Evolutionary conservation across 2,888 invertebrate genomes (phyloP), one percentile per base, ranked within the genome.

Genomic region (Luffia ferchaultella): DNA sequence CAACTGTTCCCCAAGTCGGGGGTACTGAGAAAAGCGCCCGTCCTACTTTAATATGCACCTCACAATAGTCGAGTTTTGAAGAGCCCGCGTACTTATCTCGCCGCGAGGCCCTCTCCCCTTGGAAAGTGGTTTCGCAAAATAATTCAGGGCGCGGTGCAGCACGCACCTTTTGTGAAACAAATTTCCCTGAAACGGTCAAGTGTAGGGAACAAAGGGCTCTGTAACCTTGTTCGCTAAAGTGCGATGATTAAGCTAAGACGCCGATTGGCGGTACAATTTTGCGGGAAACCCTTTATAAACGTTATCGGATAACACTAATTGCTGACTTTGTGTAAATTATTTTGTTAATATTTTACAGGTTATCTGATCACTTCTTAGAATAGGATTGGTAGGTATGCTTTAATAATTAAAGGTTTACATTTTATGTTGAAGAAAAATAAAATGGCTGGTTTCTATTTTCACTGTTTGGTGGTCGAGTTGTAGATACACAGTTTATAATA

Each of bases 1-100:
- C 73, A 73, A 68, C 63, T 61, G 65, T 40, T 45, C 16, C n/a
- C 49, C 16, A 45, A 67, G 67, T 70, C 30, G 30, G 30, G 30
- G 30, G 30, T 7, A 69, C 62, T 65, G 66, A 73, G 74, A 74
- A 68, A 73, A 43, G 49, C 41, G 41, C 18, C 43, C 68, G 63
- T 58, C 62, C 61, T 68, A 66, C 65, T 75, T 78, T 76, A 77
- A 78, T 77, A 80, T 78, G 78, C 78, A 76, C 71, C 73, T 71
- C 70, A 75, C 79, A 78, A 77, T 78, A 67, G 73, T 65, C 67
- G 70, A 76, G 76, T 76, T 77, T 70, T 76, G 68, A 73, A 73
- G 77, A 73, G 76, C 70, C n/a, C 65, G 64, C 69, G 73, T 68
- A 73, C 71, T 74, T 77, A 78, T 79, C 77, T 76, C 63, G 63